phyloP scores from a whole-genome alignment of 1,140 invertebrate genomes.

The Cyclargus thomasi region DNA sequence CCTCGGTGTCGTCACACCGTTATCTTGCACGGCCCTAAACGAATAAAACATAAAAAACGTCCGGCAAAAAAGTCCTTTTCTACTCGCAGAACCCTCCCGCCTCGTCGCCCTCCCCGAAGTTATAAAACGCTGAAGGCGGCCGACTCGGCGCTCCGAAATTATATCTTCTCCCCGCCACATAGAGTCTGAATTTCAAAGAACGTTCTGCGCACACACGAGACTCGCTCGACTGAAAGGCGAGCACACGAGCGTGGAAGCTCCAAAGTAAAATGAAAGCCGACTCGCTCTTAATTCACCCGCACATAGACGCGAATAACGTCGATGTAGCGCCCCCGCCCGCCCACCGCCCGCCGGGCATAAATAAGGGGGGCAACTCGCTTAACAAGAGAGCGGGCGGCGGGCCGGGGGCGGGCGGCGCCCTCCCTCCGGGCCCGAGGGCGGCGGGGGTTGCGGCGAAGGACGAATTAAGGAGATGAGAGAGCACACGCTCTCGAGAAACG shows the following conservation, averaged over 20 bases:
- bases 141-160: slow-evolving; percentile 33
- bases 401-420: slow-evolving; percentile 53
- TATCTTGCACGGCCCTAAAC: slow-evolving; percentile 70
- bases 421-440: slow-evolving; percentile 48
- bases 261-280: slow-evolving; percentile 73
- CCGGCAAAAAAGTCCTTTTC: slow-evolving; percentile 71
- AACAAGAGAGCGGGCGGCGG: slow-evolving; percentile 66
- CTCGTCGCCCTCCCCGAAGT: slow-evolving; percentile 62
- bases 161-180: slow-evolving; percentile 38
- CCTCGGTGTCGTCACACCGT: slow-evolving; percentile 62
- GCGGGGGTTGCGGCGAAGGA: slow-evolving; percentile 72
- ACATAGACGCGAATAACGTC: slow-evolving; percentile 60
- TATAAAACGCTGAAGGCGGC: slow-evolving; percentile 64
- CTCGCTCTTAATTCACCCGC: slow-evolving; percentile 72
- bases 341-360: slow-evolving; percentile 53
- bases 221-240: slow-evolving; percentile 61
- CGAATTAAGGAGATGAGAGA: slow-evolving; percentile 75
- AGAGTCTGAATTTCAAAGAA: slow-evolving; percentile 44
- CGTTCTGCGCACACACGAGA: slow-evolving; percentile 39
- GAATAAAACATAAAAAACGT: slow-evolving; percentile 74
- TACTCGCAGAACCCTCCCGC: slow-evolving; percentile 65
- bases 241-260: slow-evolving; percentile 71
- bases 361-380: slow-evolving; percentile 69
- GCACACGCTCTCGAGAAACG: slow-evolving; percentile 69
- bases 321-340: slow-evolving; percentile 51